Percentiles rank a stretch among this genome's conserved stretches.
Evolutionary conservation across 1,140 invertebrate species (phyloP).

Genomic region (Philopotamus ludificatus): DNA sequence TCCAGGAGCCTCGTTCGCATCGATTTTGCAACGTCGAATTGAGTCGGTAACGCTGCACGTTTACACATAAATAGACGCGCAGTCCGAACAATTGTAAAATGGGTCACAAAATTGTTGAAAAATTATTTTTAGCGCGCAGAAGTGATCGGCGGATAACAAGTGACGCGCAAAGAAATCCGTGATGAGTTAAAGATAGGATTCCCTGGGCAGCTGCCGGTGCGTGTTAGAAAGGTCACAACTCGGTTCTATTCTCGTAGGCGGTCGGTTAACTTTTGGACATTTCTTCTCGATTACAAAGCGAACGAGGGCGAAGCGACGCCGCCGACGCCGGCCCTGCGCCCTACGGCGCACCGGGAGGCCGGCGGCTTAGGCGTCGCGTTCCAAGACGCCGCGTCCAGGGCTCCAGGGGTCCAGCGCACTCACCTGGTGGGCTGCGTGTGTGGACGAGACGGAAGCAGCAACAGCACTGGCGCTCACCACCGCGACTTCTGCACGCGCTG

Average conservation of each 20-base stretch:
- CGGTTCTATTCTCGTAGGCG: slow-evolving; percentile 2
- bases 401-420: not conserved
- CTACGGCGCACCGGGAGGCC: too few relatives aligned
- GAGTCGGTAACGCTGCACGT: too few relatives aligned
- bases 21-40: too few relatives aligned
- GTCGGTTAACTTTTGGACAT: not conserved
- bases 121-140: not conserved
- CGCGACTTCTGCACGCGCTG: too few relatives aligned
- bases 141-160: not conserved
- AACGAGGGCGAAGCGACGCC: too few relatives aligned
- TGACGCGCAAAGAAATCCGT: not conserved
- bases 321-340: too few relatives aligned
- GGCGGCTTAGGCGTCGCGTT: too few relatives aligned
- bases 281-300: not conserved
- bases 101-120: not conserved
- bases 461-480: slow-evolving; percentile 2
- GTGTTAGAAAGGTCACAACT: slow-evolving; percentile 2
- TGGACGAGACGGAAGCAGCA: not conserved
- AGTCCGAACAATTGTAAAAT: slow-evolving; percentile 8
- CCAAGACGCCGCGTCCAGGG: not conserved
- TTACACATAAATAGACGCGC: too few relatives aligned
- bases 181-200: not conserved
- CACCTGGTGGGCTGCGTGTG: slow-evolving; percentile 12
- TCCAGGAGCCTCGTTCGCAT: too few relatives aligned
- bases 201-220: not conserved